Base-by-base conservation (phyloP, 2,797 vertebrate species). In the Simalia tracyae region DNA sequence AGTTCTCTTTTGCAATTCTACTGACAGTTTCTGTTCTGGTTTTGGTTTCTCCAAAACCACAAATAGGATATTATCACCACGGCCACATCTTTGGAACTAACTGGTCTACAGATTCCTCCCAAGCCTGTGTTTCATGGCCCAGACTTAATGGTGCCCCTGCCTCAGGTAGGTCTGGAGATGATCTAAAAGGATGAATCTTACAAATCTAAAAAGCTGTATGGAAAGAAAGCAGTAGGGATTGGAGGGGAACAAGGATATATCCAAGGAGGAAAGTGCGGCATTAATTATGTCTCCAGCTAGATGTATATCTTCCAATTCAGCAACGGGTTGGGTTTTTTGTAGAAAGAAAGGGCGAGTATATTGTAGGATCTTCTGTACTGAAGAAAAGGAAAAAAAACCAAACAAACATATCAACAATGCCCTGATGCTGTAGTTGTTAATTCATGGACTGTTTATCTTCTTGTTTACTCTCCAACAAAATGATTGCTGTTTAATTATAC, bases 391-490 rank as follows among this genome's bases (percentile, higher is more conserved):
- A 91, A n/a, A 19, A 24, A 36, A n/a, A 66, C 17, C 17, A 31
- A 7, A 2, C 19, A 22, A 89, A 57, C 5, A 0, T 24, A 93
- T 61, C 95, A 92, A 91, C 26, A 89, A 90, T 31, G 42, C 89
- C 92, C 89, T 92, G 1, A 92, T 91, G 10, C 89, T 81, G 42
- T 86, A 93, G 66, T 91, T 93, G 87, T 87, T 96, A 94, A 96
- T 94, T 96, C 93, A 95, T 0, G 0, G 85, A 90, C 92, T 93
- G 36, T 95, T 97, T 95, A 95, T 95, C 95, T 96, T 94, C 86
- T 36, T 95, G 66, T 97, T 96, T 97, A 97, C 17, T 26, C 42
- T 94, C 84, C 93, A 95, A 95, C 61, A 96, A 97, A 97, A 95
- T 90, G 95, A 96, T 95, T 94, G 89, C 54, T 96, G 88, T 91